Evolutionary conservation across 1,140 invertebrate genomes (phyloP).

Genomic region (Stegodyphus dumicola): DNA sequence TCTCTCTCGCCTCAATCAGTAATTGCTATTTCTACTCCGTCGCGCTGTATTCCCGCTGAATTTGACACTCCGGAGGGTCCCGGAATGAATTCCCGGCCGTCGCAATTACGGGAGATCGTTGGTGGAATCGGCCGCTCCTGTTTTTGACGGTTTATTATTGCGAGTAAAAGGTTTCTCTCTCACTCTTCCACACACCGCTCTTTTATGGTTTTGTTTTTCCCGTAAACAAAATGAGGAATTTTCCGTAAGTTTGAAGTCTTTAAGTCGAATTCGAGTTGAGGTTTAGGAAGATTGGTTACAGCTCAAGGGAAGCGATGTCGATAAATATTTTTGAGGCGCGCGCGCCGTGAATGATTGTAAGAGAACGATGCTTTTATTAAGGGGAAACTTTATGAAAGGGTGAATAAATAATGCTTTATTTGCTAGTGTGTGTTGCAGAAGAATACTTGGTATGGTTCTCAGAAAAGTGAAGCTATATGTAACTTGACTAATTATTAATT

Average conservation of each 20-base stretch:
- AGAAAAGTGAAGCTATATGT: no score
- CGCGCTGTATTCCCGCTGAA: constrained; percentile 30
- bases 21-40: constrained; percentile 52
- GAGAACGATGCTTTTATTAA: no score
- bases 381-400: neutral
- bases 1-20: constrained; percentile 25
- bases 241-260: neutral
- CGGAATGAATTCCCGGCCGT: constrained; percentile 2
- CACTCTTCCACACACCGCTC: neutral
- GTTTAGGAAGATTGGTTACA: neutral
- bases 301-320: constrained; percentile 11
- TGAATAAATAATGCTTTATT: neutral
- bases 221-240: neutral
- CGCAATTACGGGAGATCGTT: neutral
- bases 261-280: neutral
- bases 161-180: constrained; percentile 24
- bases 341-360: no score
- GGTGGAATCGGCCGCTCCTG: constrained; percentile 11
- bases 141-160: constrained; percentile 53
- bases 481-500: no score
- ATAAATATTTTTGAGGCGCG: neutral
- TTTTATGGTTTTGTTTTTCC: neutral
- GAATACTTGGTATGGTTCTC: no score
- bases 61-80: constrained; percentile 29
- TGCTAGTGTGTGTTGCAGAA: no score